phyloP scores from a whole-genome alignment of 2,888 invertebrate species.

The Meteorus colon region DNA sequence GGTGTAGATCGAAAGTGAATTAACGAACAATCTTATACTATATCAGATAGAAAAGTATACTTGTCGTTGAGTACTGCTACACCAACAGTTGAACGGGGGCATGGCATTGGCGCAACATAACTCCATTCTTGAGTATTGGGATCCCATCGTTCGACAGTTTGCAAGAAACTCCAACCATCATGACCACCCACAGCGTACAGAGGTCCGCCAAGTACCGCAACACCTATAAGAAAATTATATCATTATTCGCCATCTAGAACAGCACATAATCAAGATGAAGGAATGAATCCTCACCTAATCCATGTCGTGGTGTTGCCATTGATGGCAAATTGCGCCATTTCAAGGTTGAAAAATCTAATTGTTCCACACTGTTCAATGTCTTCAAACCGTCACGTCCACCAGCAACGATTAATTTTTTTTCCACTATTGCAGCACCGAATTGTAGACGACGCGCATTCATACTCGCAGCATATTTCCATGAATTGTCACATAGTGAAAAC shows the following conservation, averaged over 20 bases:
- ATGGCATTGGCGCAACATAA: slow-evolving; percentile 91
- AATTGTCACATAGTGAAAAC: slow-evolving; percentile 87
- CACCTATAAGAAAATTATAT: slow-evolving; percentile 69
- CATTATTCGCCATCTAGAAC: not conserved
- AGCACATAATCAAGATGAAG: not conserved
- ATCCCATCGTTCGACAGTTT: slow-evolving; percentile 95
- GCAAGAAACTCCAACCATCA: slow-evolving; percentile 96
- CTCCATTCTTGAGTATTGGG: slow-evolving; percentile 91
- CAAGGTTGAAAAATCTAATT: slow-evolving; percentile 84
- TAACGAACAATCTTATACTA: not conserved
- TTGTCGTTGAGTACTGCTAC: slow-evolving; percentile 88
- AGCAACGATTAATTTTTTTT: slow-evolving; percentile 88
- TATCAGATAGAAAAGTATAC: slow-evolving; percentile 66
- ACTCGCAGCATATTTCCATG: slow-evolving; percentile 84
- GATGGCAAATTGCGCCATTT: slow-evolving; percentile 88
- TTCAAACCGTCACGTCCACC: slow-evolving; percentile 95
- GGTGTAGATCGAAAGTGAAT: not conserved
- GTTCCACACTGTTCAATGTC: slow-evolving; percentile 94
- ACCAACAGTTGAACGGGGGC: slow-evolving; percentile 91
- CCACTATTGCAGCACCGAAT: slow-evolving; percentile 92
- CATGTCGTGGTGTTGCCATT: slow-evolving; percentile 93
- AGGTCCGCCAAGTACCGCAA: slow-evolving; percentile 87
- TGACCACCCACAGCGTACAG: slow-evolving; percentile 97
- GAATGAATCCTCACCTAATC: slow-evolving; percentile 75
- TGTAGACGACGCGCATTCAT: slow-evolving; percentile 89